Percentiles rank a stretch among this genome's conserved stretches.
Conservation (phyloP, 2,888 invertebrate genomes). For the Branchipolynoe longqiensis region DNA sequence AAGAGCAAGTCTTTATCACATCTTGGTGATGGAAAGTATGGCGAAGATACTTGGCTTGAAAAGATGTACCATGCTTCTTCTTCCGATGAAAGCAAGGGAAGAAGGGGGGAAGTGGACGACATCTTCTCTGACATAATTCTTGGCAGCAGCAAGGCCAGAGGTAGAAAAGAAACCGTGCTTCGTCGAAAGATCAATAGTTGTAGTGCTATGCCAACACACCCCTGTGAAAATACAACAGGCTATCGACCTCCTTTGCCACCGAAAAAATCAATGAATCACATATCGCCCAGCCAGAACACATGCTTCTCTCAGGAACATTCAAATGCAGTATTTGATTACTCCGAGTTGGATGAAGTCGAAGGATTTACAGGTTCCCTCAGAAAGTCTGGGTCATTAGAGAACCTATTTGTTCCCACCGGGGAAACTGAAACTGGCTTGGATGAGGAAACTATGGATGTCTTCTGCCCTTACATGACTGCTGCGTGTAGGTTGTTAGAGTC, state of each 20-base stretch:
- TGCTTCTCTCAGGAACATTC: conserved; percentile 1
- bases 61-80: conserved; percentile 29
- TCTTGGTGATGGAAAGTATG: background rate
- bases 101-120: background rate
- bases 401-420: background rate
- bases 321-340: background rate
- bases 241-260: background rate
- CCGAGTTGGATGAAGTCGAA: background rate
- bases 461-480: conserved; percentile 7
- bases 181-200: conserved; percentile 4
- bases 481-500: background rate
- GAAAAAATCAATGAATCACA: background rate
- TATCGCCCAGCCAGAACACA: background rate
- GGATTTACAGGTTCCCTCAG: background rate
- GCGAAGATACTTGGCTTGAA: background rate
- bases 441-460: background rate
- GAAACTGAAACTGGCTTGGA: background rate
- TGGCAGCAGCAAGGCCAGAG: conserved; percentile 22
- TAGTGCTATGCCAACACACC: background rate
- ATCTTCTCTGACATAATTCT: conserved; percentile 28
- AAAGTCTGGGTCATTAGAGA: conserved; percentile 13
- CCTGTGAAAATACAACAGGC: background rate
- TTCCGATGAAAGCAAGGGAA: background rate
- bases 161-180: conserved; percentile 5
- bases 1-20: conserved; percentile 14